Percentiles rank a stretch among this genome's conserved stretches.
These are phyloP conservation scores for Oxyura jamaicensis DNA, from an alignment of 2,113 vertebrate genomes.

Conservation along the genomic window DNA sequence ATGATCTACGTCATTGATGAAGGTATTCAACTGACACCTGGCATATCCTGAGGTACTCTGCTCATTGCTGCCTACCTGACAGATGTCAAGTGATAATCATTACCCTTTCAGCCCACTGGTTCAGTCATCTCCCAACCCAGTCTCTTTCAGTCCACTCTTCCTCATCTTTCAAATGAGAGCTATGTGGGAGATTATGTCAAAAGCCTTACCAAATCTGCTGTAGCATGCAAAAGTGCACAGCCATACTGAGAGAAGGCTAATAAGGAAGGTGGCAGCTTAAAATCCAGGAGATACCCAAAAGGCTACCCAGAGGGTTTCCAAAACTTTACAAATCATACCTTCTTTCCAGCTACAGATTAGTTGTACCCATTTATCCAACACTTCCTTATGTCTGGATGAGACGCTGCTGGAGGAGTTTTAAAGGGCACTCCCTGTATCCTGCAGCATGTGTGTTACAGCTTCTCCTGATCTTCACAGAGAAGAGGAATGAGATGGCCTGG, in stretches of 20 bases:
- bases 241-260: background rate
- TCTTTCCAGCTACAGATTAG: background rate
- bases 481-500: background rate
- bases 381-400: background rate
- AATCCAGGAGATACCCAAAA: background rate
- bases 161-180: background rate
- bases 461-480: background rate
- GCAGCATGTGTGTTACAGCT: background rate
- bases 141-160: background rate
- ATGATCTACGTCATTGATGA: conserved; percentile 43
- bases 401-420: background rate
- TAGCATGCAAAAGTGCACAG: background rate
- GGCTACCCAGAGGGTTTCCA: background rate
- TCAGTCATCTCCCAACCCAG: background rate
- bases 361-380: background rate
- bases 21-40: background rate
- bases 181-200: background rate
- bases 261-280: background rate
- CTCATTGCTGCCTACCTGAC: background rate
- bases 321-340: background rate
- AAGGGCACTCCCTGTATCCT: background rate
- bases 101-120: background rate
- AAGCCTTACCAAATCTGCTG: background rate
- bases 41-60: background rate
- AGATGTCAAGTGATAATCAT: background rate